Evolutionary conservation across 2,113 vertebrate genomes (phyloP).

Genomic region (Gadus chalcogrammus): DNA sequence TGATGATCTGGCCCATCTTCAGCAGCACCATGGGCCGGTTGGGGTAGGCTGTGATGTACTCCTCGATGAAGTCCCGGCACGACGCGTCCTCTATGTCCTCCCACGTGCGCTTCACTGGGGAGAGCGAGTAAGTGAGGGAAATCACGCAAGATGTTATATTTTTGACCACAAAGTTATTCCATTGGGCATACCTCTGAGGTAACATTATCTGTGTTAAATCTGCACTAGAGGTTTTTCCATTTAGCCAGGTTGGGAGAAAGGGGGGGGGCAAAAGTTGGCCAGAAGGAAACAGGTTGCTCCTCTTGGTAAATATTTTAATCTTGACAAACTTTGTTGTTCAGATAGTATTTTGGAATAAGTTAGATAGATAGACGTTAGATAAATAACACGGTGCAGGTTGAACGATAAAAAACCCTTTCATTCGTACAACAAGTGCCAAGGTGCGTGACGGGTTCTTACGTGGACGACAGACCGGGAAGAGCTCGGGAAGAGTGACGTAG

Average conservation of each 20-base stretch:
- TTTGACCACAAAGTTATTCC: not conserved
- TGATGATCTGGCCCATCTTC: slow-evolving; percentile 92
- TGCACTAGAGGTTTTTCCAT: not conserved
- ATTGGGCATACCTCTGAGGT: no score
- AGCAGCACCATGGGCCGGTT: slow-evolving; percentile 97
- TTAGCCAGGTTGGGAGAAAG: not conserved
- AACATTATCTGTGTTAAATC: no score
- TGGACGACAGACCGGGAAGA: slow-evolving; percentile 88
- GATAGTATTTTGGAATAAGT: no score
- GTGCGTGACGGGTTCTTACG: slow-evolving; percentile 68
- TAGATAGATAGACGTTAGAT: no score
- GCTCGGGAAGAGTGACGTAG: slow-evolving; percentile 88
- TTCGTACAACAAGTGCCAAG: no score
- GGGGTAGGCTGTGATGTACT: slow-evolving; percentile 95
- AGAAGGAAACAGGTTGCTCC: no score
- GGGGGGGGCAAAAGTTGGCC: no score
- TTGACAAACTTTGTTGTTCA: no score
- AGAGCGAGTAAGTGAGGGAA: not conserved
- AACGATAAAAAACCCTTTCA: no score
- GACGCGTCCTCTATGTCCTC: slow-evolving; percentile 96
- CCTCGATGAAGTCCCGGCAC: slow-evolving; percentile 93
- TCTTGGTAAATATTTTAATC: no score
- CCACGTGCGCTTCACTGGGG: slow-evolving; percentile 87
- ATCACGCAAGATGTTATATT: not conserved
- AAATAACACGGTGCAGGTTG: no score